Base-by-base conservation (phyloP, 2,113 vertebrate genomes). In the Mastomys coucha region DNA sequence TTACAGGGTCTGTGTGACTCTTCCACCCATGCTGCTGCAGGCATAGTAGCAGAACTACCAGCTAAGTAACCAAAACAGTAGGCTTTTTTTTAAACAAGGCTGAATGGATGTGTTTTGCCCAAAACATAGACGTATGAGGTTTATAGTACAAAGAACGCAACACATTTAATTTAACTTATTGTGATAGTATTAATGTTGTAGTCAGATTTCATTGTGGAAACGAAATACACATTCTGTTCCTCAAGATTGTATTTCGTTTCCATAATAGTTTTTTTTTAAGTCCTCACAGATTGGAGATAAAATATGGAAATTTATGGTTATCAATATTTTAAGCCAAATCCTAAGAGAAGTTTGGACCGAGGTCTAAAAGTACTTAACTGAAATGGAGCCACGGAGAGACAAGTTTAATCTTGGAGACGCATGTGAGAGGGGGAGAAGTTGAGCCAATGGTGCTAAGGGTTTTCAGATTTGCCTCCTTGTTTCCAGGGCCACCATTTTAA, bases 371-470 rank as follows among this genome's bases (percentile, higher is more conserved):
- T 92, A 70, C 91, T 88, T 31, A 88, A 91, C 78, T 94, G 97
- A 98, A 98, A 96, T 97, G 90, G 97, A 98, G 96, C 92, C 97
- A 95, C 81, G 0, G 26, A 82, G 94, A 97, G 94, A 97, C 82
- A 97, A 96, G 84, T 97, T 94, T 95, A 96, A 92, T 96, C 97
- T 97, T 94, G 82, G 93, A 98, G 96, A 93, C 96, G 87, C 94
- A 81, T 58, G 89, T 60, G 88, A 95, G 95, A 96, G 97, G 93
- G 92, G 95, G 96, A 98, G 97, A 96, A 97, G 93, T 89, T 88
- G 84, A 96, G 92, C 97, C 95, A 94, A 96, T 98, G 92, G 86
- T 91, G 60, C 91, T 92, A 95, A 92, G 81, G 60, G 58, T 60
- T n/a, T 88, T 36, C 1, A 60, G 81, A 39, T 87, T 80, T 78